phyloP scores from a whole-genome alignment of 2,888 invertebrate genomes.

The Chloromyia formosa region DNA sequence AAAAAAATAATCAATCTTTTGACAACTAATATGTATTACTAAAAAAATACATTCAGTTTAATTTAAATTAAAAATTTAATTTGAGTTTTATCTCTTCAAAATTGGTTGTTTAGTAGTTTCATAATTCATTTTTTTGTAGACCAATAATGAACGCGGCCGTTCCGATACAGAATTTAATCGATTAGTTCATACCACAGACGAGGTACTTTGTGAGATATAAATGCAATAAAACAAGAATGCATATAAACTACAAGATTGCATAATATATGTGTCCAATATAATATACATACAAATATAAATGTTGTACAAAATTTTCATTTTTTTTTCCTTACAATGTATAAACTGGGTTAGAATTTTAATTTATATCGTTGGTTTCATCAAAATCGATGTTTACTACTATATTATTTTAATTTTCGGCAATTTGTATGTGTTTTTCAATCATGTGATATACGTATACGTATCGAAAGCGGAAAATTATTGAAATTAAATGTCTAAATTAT shows the following conservation, averaged over 20 bases:
- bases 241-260: conserved; percentile 9
- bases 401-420: background rate
- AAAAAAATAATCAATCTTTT: no score
- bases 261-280: conserved; percentile 25
- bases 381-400: background rate
- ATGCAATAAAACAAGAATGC: conserved; percentile 55
- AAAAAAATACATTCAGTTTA: no score
- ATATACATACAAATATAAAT: background rate
- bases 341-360: background rate
- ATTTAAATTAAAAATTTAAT: conserved; percentile 32
- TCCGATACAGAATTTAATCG: conserved; percentile 63
- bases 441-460: background rate
- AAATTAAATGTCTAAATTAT: conserved; percentile 17
- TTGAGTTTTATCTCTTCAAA: conserved; percentile 30
- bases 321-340: background rate
- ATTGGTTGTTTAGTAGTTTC: conserved; percentile 49
- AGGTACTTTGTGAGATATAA: conserved; percentile 63
- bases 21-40: no score
- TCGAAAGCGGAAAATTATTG: no score
- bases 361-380: background rate
- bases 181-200: conserved; percentile 66
- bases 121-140: conserved; percentile 58
- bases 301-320: conserved; percentile 9
- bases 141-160: conserved; percentile 64
- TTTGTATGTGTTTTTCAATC: background rate